Evolutionary conservation across 2,113 vertebrate species (phyloP).

Genomic region (Forbesichthys papilliferus): DNA sequence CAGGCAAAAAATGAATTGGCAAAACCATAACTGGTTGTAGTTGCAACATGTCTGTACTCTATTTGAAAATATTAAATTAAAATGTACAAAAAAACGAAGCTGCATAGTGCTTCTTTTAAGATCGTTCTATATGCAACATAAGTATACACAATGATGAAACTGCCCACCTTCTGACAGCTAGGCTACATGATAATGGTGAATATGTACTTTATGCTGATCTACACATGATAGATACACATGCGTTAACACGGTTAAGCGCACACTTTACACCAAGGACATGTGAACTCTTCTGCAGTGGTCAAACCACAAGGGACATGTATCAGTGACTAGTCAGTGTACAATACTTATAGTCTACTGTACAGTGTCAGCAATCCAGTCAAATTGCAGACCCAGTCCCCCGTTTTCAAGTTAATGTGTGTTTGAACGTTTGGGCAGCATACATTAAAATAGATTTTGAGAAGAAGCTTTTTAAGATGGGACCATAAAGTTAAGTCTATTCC

Average conservation of each 20-base stretch:
- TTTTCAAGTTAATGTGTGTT: slow-evolving; percentile 20
- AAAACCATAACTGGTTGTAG: slow-evolving; percentile 28
- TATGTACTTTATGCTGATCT: slow-evolving; percentile 42
- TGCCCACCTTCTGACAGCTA: slow-evolving; percentile 18
- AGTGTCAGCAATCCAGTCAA: slow-evolving; percentile 12
- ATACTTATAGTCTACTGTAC: slow-evolving; percentile 1
- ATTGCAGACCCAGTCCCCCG: slow-evolving; percentile 8
- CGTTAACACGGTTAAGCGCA: slow-evolving; percentile 8
- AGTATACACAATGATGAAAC: slow-evolving; percentile 38
- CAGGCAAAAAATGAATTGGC: slow-evolving; percentile 42
- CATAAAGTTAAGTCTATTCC: slow-evolving; percentile 14
- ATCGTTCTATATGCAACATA: slow-evolving; percentile 29
- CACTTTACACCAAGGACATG: slow-evolving; percentile 1
- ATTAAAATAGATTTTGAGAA: slow-evolving; percentile 37
- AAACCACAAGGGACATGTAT: background rate
- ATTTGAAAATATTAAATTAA: slow-evolving; percentile 8
- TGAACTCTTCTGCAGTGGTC: slow-evolving; percentile 20
- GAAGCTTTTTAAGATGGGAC: slow-evolving; percentile 27
- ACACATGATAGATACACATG: slow-evolving; percentile 55
- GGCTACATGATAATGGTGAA: slow-evolving; percentile 36
- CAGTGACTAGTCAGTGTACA: background rate
- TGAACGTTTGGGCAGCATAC: slow-evolving; percentile 10
- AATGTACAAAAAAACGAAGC: slow-evolving; percentile 46
- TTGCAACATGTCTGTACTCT: slow-evolving; percentile 15
- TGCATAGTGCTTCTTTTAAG: slow-evolving; percentile 49